Evolutionary conservation across 2,113 vertebrate species (phyloP).

Genomic region (Xenopus laevis): DNA sequence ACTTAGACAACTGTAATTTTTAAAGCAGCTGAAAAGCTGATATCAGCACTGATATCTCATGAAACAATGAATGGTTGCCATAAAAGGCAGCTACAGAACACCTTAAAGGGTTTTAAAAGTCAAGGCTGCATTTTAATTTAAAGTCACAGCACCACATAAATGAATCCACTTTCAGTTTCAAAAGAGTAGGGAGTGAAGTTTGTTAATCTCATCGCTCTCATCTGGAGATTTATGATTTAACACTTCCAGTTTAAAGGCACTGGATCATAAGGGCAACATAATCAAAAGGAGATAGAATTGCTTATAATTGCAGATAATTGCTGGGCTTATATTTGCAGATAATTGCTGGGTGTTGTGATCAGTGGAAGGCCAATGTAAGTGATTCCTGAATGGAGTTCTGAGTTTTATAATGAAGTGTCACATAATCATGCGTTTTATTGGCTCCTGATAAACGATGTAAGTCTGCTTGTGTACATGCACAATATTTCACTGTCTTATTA

Average conservation of each 20-base stretch:
- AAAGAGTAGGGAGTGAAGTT: too few species aligned
- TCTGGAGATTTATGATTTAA: too few species aligned
- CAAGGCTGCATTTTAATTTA: too few species aligned
- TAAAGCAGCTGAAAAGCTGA: too few species aligned
- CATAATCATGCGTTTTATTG: constrained; percentile 19
- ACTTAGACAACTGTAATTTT: too few species aligned
- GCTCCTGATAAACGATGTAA: constrained; percentile 23
- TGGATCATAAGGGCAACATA: constrained; percentile 34
- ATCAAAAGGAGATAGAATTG: constrained; percentile 25
- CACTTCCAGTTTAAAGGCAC: constrained; percentile 19
- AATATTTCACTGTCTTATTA: constrained; percentile 31
- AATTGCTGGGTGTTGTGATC: constrained; percentile 22
- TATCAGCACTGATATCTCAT: too few species aligned
- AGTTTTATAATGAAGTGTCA: constrained; percentile 27
- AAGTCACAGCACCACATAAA: too few species aligned
- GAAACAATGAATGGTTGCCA: too few species aligned
- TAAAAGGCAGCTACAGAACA: too few species aligned
- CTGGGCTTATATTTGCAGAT: constrained; percentile 19
- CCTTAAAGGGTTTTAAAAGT: too few species aligned
- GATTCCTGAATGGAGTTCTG: constrained; percentile 18
- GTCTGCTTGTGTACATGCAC: constrained; percentile 28
- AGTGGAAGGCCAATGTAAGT: constrained; percentile 2
- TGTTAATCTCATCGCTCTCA: too few species aligned
- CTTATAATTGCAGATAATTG: constrained; percentile 36
- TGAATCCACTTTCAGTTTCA: too few species aligned